These are phyloP conservation scores for Hymenopus coronatus DNA, from an alignment of 2,888 invertebrate species.

Conservation along the genomic window DNA sequence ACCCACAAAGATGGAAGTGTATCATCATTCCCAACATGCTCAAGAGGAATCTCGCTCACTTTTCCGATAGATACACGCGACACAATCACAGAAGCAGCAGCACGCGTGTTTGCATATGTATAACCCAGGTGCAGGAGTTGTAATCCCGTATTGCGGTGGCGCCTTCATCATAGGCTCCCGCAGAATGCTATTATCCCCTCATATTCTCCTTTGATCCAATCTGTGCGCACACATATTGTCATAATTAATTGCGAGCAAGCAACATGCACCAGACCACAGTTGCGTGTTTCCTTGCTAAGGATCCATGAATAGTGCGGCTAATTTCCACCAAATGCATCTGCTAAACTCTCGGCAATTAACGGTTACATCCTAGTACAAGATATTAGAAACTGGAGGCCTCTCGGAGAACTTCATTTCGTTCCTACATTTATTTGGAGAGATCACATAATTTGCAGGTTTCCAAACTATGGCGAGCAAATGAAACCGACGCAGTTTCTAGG, in stretches of 20 bases:
- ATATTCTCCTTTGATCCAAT: constrained; percentile 21
- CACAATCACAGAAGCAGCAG: not conserved
- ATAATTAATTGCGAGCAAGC: constrained; percentile 10
- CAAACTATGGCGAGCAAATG: no score
- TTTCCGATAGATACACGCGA: not conserved
- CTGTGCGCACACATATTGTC: constrained; percentile 20
- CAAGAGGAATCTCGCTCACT: not conserved
- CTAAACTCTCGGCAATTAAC: not conserved
- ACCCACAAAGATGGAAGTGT: no score
- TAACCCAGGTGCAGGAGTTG: not conserved
- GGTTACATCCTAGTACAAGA: not conserved
- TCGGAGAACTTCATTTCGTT: no score
- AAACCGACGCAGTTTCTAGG: no score
- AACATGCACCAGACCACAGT: constrained; percentile 4
- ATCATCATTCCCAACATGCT: not conserved
- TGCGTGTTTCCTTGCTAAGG: not conserved
- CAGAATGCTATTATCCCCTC: constrained; percentile 10
- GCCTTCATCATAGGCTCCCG: not conserved
- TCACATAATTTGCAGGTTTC: no score
- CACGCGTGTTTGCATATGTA: not conserved
- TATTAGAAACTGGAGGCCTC: no score
- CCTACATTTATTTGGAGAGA: no score
- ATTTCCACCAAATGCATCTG: not conserved
- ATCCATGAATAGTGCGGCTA: not conserved
- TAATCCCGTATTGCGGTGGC: constrained; percentile 6